Percentiles rank a stretch among this genome's conserved stretches.
phyloP scores from a whole-genome alignment of 2,113 vertebrate species.

The Chionodraco myersi region DNA sequence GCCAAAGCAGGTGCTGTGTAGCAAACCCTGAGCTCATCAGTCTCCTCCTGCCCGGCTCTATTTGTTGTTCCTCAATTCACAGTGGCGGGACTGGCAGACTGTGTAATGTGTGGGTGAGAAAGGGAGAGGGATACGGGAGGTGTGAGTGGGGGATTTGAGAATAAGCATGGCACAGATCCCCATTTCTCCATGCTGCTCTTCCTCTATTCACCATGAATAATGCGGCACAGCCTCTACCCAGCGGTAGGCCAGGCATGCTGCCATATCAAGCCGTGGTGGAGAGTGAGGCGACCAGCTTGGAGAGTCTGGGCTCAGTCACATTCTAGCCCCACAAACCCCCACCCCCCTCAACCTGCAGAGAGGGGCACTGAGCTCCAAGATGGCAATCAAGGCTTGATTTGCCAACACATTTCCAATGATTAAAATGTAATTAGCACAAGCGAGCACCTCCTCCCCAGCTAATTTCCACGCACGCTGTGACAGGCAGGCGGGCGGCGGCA shows the following conservation, averaged over 20 bases:
- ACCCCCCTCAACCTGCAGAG: conserved; percentile 91
- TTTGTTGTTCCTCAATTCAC: conserved; percentile 79
- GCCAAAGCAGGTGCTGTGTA: conserved; percentile 61
- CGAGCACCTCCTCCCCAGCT: conserved; percentile 99
- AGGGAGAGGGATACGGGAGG: conserved; percentile 44
- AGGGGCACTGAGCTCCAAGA: conserved; percentile 91
- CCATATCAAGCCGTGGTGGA: conserved; percentile 88
- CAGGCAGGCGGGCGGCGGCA: conserved; percentile 97
- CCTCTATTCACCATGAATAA: conserved; percentile 86
- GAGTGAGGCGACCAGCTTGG: conserved; percentile 80
- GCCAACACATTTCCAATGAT: conserved; percentile 99
- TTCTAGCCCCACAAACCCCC: conserved; percentile 74
- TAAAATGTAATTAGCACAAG: conserved; percentile 99
- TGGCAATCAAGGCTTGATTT: conserved; percentile 99
- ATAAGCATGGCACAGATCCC: conserved; percentile 87
- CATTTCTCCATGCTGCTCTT: conserved; percentile 79
- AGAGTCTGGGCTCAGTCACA: conserved; percentile 83
- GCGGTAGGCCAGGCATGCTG: conserved; percentile 89
- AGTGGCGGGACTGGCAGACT: conserved; percentile 87
- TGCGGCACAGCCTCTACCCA: conserved; percentile 88
- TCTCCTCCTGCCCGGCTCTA: conserved; percentile 64
- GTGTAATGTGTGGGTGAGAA: conserved; percentile 84
- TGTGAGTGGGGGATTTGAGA: conserved; percentile 82
- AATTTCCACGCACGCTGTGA: conserved; percentile 99
- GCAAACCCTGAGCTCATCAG: conserved; percentile 69